Evolutionary conservation across 2,113 vertebrate species (phyloP), one percentile per base, ranked within the genome.

Genomic region (Hyperoodon ampullatus): DNA sequence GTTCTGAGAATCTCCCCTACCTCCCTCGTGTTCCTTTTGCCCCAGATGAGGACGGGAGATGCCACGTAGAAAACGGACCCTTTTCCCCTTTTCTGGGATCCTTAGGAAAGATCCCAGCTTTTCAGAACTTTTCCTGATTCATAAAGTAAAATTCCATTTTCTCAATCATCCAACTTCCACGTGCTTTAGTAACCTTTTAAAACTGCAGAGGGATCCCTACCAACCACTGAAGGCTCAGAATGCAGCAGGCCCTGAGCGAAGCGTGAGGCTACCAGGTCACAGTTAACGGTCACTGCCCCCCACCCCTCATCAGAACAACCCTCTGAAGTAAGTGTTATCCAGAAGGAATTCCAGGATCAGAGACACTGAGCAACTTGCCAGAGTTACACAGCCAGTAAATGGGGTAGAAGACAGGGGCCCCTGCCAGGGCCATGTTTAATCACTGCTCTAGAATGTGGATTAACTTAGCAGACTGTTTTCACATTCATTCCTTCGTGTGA

Each of bases 371-470:
- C 9, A 21, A 63, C 39, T 24, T 65, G 19, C 4, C 4, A 0
- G 42, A 21, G 58, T 33, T n/a, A 58, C 70, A 80, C 24, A 93
- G 77, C 10, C 21, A 28, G 26, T 21, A 35, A 63, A 39, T 6
- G 23, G 3, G 11, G 24, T 18, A 14, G 18, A 81, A 60, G 18
- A 2, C 58, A 24, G 78, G 14, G 13, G 33, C 12, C 30, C 30
- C 5, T 0, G 0, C 47, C 47, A 35, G n/a, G 50, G 39, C 71
- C 8, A 2, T 0, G 3, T n/a, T n/a, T 3, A 35, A 28, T 47
- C 24, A 21, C 35, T 60, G 44, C 55, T 55, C 28, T n/a, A 28
- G 16, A 24, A 21, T 5, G 10, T 30, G 39, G 9, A 63, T 13
- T 58, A 18, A 63, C 11, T 39, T 58, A 16, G 33, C 4, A 0